Conservation (phyloP, 2,797 vertebrate species). For the Vireo griseus region DNA sequence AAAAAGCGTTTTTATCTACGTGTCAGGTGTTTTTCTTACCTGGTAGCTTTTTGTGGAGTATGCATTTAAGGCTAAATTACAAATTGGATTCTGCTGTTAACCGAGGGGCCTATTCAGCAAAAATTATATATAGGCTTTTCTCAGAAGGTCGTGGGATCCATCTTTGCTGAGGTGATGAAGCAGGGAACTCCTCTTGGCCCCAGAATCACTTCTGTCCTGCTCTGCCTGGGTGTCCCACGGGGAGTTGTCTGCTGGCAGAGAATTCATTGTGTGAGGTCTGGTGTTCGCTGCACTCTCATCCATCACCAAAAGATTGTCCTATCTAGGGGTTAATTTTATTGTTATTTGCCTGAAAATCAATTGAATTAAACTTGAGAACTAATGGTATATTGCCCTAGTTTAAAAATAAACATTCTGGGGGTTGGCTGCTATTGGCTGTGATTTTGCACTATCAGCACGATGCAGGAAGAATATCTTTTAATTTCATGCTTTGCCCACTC, state of each 20-base stretch:
- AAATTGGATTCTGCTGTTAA: constrained; percentile 74
- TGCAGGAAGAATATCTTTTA: constrained; percentile 22
- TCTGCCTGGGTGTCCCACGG: neutral
- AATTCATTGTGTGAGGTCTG: neutral
- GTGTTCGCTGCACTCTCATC: neutral
- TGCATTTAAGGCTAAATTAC: constrained; percentile 73
- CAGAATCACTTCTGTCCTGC: neutral
- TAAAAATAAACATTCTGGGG: constrained; percentile 42
- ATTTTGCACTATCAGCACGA: neutral
- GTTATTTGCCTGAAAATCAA: constrained; percentile 41
- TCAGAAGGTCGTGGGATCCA: constrained; percentile 52
- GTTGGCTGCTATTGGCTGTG: neutral
- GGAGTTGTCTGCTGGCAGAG: neutral
- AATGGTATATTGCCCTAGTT: constrained; percentile 29
- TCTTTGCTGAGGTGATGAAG: constrained; percentile 31
- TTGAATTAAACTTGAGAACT: constrained; percentile 41
- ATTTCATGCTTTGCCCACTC: constrained; percentile 43
- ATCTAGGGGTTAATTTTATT: neutral
- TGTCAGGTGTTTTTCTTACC: constrained; percentile 54
- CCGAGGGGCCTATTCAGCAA: constrained; percentile 62
- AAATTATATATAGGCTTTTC: constrained; percentile 56
- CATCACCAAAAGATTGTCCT: neutral
- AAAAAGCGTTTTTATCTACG: constrained; percentile 68
- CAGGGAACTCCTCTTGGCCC: constrained; percentile 48
- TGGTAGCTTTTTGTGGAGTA: constrained; percentile 59